A percentile compares a stretch with the other conserved stretches of the same genome.
Conservation (phyloP, 2,888 invertebrate genomes). For the Parapristionchus giblindavisi region DNA sequence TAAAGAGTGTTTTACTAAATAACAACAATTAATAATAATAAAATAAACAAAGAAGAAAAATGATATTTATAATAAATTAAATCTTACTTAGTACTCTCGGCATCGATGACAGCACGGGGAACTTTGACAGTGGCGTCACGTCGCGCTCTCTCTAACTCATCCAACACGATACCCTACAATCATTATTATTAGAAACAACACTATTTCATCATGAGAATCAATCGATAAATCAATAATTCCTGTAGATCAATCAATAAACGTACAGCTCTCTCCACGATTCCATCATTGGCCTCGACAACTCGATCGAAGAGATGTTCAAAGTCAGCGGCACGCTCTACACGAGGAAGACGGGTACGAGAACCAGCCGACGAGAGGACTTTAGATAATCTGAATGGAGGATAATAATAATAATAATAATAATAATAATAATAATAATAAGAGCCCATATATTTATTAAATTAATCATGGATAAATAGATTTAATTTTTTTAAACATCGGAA, state of each 20-base stretch:
- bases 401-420: background rate
- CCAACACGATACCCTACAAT: slow-evolving; percentile 50
- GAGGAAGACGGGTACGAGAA: slow-evolving; percentile 47
- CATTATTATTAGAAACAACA: background rate
- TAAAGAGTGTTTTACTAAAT: too few species aligned
- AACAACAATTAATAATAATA: background rate
- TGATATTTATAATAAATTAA: background rate
- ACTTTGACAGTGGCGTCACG: slow-evolving; percentile 50
- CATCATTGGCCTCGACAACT: slow-evolving; percentile 58
- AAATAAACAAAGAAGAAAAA: background rate
- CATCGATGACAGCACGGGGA: slow-evolving; percentile 51
- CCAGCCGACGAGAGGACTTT: slow-evolving; percentile 48
- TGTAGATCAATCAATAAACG: background rate
- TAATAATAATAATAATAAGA: too few species aligned
- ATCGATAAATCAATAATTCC: background rate
- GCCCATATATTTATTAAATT: too few species aligned
- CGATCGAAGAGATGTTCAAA: slow-evolving; percentile 49
- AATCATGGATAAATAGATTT: too few species aligned
- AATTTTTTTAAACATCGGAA: too few species aligned
- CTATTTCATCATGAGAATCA: background rate
- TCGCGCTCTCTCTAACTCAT: slow-evolving; percentile 48
- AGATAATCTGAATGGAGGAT: slow-evolving; percentile 42
- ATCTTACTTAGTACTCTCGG: slow-evolving; percentile 47
- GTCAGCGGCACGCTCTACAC: slow-evolving; percentile 38
- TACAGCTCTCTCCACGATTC: slow-evolving; percentile 58